A percentile compares a stretch with the other conserved stretches of the same genome.
phyloP scores from a whole-genome alignment of 2,888 invertebrate genomes.

The Stenodera caucasica region DNA sequence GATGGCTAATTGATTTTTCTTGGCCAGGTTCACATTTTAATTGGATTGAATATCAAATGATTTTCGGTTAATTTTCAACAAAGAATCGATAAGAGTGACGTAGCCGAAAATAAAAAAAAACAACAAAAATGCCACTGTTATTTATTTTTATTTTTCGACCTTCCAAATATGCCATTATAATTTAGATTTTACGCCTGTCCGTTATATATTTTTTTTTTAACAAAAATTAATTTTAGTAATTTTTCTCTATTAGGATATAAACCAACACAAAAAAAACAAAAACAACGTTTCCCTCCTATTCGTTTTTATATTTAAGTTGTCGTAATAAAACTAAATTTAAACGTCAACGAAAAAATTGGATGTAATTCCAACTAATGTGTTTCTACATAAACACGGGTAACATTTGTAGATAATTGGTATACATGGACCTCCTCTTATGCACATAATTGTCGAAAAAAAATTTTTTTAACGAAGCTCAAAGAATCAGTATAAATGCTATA shows the following conservation, averaged over 20 bases:
- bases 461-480: conserved; percentile 31
- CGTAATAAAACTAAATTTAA: conserved; percentile 28
- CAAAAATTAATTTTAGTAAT: neutral
- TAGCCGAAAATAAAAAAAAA: neutral
- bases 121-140: neutral
- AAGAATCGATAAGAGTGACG: neutral
- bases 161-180: neutral
- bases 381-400: conserved; percentile 25
- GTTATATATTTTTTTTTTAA: neutral
- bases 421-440: conserved; percentile 9
- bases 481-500: conserved; percentile 6
- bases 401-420: conserved; percentile 30
- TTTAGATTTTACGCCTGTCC: conserved; percentile 5
- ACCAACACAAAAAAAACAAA: neutral
- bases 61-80: neutral
- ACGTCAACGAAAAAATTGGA: conserved; percentile 22
- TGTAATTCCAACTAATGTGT: conserved; percentile 19
- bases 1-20: conserved; percentile 14
- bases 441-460: conserved; percentile 29
- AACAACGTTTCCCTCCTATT: neutral
- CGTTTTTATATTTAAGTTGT: neutral
- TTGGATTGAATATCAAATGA: conserved; percentile 7
- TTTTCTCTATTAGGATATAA: neutral
- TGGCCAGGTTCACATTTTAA: conserved; percentile 12
- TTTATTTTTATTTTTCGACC: too few relatives aligned